Base-by-base conservation (phyloP, 2,797 vertebrate genomes). In the Cossypha polioptera region DNA sequence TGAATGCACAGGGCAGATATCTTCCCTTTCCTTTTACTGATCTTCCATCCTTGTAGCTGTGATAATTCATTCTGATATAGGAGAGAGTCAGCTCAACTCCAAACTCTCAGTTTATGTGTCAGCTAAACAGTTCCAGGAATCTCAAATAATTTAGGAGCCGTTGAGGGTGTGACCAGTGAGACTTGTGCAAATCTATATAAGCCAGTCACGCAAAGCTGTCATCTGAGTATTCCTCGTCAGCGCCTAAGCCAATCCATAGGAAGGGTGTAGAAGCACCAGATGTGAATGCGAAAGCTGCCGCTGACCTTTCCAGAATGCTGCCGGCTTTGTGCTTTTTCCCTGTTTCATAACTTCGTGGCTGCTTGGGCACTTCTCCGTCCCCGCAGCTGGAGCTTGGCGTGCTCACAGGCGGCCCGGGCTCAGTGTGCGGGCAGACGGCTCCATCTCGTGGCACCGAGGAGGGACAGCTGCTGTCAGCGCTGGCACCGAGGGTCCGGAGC, bases 51-150 rank as follows among this genome's bases (percentile, higher is more conserved):
- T 77, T 38, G 16, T 33, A 71, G 50, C 61, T 88, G 22, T 58
- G 47, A 20, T 65, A 57, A 53, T 74, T 90, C 10, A 18, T 53
- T 24, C 36, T 80, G 35, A 11, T 43, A 12, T 3, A 43, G 20
- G 16, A 38, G 57, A 81, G 66, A 84, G 51, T 16, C 51, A 35
- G 62, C 73, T 92, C 59, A 45, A 16, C 57, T 77, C 31, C 45
- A 33, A 5, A 54, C 59, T 74, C 54, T 90, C 74, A 71, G 35
- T 59, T 81, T 36, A 26, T 11, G 29, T 50, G 53, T 87, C 28
- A 73, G 50, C 68, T 65, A 53, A 88, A n/a, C 51, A 53, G 66
- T 80, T 91, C 84, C 42, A 77, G 82, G 75, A 91, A 88, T 88
- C 54, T 42, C 42, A 35, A 11, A 33, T 85, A 58, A 73, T 90